Conservation (phyloP, 2,888 invertebrate genomes). For the Brenthis daphne region DNA sequence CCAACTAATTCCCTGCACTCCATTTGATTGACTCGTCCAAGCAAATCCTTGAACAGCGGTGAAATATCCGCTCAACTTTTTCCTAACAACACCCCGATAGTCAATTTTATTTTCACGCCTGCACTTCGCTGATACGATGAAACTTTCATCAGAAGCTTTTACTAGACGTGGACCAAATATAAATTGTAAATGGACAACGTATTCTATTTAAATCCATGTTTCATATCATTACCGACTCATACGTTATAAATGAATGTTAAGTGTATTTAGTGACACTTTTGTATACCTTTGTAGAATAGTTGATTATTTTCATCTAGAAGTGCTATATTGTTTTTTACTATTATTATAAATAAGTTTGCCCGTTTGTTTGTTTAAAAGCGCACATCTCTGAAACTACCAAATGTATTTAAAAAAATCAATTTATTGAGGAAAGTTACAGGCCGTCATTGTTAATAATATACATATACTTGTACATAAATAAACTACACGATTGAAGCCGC, state of each 20-base stretch:
- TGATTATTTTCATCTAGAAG: neutral
- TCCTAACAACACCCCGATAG: slow-evolving; percentile 38
- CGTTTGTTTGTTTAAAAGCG: no score
- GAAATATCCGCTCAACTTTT: slow-evolving; percentile 39
- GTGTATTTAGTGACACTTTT: neutral
- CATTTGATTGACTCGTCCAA: slow-evolving; percentile 2
- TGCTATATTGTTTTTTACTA: no score
- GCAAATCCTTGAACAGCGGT: slow-evolving; percentile 27
- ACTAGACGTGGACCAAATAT: slow-evolving; percentile 65
- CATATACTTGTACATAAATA: no score
- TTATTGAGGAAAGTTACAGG: no score
- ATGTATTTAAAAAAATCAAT: no score
- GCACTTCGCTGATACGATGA: slow-evolving; percentile 75
- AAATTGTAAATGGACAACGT: slow-evolving; percentile 49
- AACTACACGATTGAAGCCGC: no score
- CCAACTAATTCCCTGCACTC: slow-evolving; percentile 1
- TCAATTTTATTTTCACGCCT: slow-evolving; percentile 78
- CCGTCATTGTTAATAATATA: no score
- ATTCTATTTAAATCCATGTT: slow-evolving; percentile 11
- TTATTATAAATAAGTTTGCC: no score
- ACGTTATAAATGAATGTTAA: neutral
- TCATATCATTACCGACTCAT: neutral
- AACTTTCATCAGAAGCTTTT: slow-evolving; percentile 76
- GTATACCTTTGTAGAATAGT: neutral
- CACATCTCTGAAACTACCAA: no score